Evolutionary conservation across 2,113 vertebrate genomes (phyloP), one percentile per base, ranked within the genome.

Genomic region (Gorsachius goisagi): DNA sequence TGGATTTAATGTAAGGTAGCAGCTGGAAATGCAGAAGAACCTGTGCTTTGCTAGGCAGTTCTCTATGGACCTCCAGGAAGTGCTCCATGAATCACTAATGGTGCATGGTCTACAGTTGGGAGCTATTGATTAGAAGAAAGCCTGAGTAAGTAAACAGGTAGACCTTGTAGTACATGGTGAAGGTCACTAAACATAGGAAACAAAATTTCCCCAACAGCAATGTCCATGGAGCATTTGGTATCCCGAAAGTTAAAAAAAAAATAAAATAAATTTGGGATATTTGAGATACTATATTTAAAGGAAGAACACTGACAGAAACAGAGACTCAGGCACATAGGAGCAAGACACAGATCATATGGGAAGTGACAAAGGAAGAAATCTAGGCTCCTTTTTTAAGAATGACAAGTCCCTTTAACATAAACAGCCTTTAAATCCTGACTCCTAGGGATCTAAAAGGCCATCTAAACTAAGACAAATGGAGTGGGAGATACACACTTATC

Each of bases 171-270:
- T 75, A 39, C 53, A 49, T 56, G 72, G 35, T 93, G 84, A 96
- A 96, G 94, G 89, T 92, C 84, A 95, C 41, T 68, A 89, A 92
- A 78, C 27, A 60, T 21, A 59, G 75, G 24, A 87, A 93, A 84
- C 8, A 64, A 66, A 58, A 53, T 85, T 90, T 88, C 16, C 30
- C 47, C 33, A 87, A 62, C 52, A 87, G 37, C 21, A 74, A 64
- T 15, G 26, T 50, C 7, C 7, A 52, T 55, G 24, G 33, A 84
- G 8, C 12, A 53, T 58, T 82, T 64, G 11, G 17, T 64, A 68
- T n/a, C 21, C 35, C 53, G 39, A 67, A 95, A 85, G 8, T 49
- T 1, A 41, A n/a, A 30, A 28, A 28, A 17, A 66, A 39, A 49
- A n/a, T 39, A 35, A 8, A 32, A 23, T 32, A 15, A 17, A 41